Conservation (phyloP, 2,888 invertebrate genomes). For the Gymnocheta viridis region DNA sequence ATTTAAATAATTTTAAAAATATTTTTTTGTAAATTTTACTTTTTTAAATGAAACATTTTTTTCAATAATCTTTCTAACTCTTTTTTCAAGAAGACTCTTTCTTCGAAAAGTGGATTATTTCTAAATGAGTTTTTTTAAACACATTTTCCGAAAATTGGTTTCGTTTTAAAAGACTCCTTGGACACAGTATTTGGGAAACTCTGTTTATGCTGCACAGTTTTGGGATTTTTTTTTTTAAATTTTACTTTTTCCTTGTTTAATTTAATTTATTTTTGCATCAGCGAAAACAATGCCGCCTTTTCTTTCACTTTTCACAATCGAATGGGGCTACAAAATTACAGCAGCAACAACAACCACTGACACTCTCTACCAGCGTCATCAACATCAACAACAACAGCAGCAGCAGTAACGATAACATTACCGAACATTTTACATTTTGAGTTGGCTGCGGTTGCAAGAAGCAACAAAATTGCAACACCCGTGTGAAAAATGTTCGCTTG, state of each 20-base stretch:
- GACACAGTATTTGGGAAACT: slow-evolving; percentile 12
- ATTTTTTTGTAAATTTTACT: not conserved
- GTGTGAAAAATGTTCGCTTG: slow-evolving; percentile 24
- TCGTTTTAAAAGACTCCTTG: no score
- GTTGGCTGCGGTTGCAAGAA: slow-evolving; percentile 11
- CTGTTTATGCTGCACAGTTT: slow-evolving; percentile 24
- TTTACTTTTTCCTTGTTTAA: slow-evolving; percentile 31
- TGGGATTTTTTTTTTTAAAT: not conserved
- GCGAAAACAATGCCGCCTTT: slow-evolving; percentile 62
- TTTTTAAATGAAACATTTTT: not conserved
- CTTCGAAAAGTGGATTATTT: not conserved
- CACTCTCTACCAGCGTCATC: slow-evolving; percentile 20
- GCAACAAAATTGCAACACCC: not conserved
- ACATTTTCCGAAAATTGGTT: no score
- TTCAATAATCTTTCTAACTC: not conserved
- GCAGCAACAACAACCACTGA: slow-evolving; percentile 1
- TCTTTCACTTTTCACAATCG: slow-evolving; percentile 64
- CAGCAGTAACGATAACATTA: slow-evolving; percentile 1
- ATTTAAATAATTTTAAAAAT: not conserved
- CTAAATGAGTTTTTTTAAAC: not conserved
- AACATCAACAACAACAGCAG: not conserved
- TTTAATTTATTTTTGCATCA: slow-evolving; percentile 33
- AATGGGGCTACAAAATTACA: slow-evolving; percentile 19
- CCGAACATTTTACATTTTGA: slow-evolving; percentile 25
- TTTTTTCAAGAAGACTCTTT: not conserved